phyloP scores from a whole-genome alignment of 1,140 invertebrate species.

The Antheraea pernyi region DNA sequence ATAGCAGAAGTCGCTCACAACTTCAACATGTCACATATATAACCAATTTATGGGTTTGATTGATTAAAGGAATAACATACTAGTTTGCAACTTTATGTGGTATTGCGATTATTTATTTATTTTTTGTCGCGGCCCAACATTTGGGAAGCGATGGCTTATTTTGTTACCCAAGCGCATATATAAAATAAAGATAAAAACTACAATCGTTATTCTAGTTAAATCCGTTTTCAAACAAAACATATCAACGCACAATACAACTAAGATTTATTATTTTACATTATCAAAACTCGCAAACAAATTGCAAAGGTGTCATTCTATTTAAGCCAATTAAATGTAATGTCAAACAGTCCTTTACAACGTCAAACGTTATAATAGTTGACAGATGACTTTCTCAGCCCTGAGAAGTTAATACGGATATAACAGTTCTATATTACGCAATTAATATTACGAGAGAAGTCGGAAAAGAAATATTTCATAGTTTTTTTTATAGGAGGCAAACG shows the following conservation, averaged over 20 bases:
- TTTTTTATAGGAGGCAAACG: too few species aligned
- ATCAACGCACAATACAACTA: not conserved
- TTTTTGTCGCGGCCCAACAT: too few species aligned
- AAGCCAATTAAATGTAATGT: slow-evolving; percentile 24
- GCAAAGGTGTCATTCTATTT: slow-evolving; percentile 14
- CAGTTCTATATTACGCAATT: slow-evolving; percentile 7
- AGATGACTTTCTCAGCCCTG: slow-evolving; percentile 27
- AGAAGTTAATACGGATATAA: slow-evolving; percentile 22
- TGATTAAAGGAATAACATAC: too few species aligned
- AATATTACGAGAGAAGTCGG: slow-evolving; percentile 2
- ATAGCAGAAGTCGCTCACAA: too few species aligned
- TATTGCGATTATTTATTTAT: too few species aligned
- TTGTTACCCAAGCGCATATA: not conserved
- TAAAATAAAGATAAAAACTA: not conserved
- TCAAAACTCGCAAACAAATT: slow-evolving; percentile 8
- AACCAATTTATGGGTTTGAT: too few species aligned
- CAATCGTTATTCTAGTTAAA: not conserved
- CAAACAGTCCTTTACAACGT: slow-evolving; percentile 25
- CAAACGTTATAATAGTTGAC: slow-evolving; percentile 33
- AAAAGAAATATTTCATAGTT: not conserved
- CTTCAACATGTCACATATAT: too few species aligned
- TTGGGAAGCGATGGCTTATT: too few species aligned
- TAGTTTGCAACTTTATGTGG: too few species aligned
- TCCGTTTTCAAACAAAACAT: not conserved
- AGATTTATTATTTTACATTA: not conserved